Evolutionary conservation across 2,888 invertebrate genomes (phyloP).

Genomic region (Agrochola macilenta): DNA sequence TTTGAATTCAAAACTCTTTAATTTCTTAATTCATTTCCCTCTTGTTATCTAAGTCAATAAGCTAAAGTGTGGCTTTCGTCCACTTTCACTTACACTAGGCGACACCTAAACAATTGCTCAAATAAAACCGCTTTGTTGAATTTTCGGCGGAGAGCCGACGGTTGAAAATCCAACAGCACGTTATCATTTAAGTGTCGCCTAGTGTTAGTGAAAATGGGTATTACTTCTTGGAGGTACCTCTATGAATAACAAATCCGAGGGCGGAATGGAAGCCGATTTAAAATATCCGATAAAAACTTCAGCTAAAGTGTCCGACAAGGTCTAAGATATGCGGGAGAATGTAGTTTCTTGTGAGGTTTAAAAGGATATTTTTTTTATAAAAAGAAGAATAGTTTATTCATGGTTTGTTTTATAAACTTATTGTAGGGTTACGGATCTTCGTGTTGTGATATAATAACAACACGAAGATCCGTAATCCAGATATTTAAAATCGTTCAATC

Average conservation of each 20-base stretch:
- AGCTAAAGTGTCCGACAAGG: constrained; percentile 17
- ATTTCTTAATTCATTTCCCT: constrained; percentile 29
- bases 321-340: constrained; percentile 36
- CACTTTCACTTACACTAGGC: not conserved
- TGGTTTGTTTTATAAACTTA: constrained; percentile 3
- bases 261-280: constrained; percentile 38
- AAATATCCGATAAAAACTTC: constrained; percentile 62
- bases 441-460: too few relatives aligned
- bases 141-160: not conserved
- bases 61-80: constrained; percentile 2
- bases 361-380: not conserved
- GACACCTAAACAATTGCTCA: not conserved
- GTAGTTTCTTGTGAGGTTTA: constrained; percentile 21
- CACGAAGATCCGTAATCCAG: too few relatives aligned
- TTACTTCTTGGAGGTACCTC: constrained; percentile 43
- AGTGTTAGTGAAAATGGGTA: not conserved
- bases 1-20: constrained; percentile 5
- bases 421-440: not conserved
- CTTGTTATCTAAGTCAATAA: constrained; percentile 44
- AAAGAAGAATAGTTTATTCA: constrained; percentile 8
- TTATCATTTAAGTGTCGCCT: not conserved
- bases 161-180: not conserved
- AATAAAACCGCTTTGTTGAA: not conserved
- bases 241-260: constrained; percentile 58
- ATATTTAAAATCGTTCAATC: not conserved